Percentiles rank a stretch among this genome's conserved stretches.
phyloP scores from a whole-genome alignment of 37 sponge, comb jelly and placozoan genomes.

The Theonella swinhoei region DNA sequence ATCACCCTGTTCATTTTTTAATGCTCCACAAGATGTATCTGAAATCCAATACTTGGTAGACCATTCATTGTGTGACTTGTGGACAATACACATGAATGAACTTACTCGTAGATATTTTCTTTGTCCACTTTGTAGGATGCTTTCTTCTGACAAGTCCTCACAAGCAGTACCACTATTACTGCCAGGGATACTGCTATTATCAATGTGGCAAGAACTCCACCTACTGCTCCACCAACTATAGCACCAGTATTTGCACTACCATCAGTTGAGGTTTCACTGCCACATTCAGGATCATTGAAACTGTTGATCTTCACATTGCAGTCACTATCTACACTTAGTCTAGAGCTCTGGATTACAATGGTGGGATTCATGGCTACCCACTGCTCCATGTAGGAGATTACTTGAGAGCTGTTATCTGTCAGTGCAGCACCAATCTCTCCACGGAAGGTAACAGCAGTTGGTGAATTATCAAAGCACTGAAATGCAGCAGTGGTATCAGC shows the following conservation, averaged over 20 bases:
- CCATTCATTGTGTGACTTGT: too few relatives aligned
- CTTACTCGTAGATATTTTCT: not conserved
- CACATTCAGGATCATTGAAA: not conserved
- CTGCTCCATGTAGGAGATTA: not conserved
- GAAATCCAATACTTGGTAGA: too few relatives aligned
- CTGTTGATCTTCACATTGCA: not conserved
- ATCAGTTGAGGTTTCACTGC: too few relatives aligned
- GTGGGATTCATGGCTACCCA: not conserved
- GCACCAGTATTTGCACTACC: not conserved
- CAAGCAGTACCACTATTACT: not conserved
- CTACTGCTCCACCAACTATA: not conserved
- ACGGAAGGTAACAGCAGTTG: not conserved
- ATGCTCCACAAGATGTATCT: too few relatives aligned
- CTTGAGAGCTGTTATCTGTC: not conserved
- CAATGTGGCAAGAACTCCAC: not conserved
- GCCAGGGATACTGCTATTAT: not conserved
- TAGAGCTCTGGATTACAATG: not conserved
- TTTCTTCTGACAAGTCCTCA: not conserved
- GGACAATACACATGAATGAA: too few relatives aligned
- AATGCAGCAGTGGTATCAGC: not conserved
- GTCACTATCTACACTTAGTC: not conserved
- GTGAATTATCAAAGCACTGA: not conserved
- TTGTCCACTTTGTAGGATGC: not conserved
- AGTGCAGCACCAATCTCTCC: not conserved
- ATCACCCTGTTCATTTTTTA: too few relatives aligned